phyloP scores from a whole-genome alignment of 2,888 invertebrate genomes.

The Flabesymbios commensalis region DNA sequence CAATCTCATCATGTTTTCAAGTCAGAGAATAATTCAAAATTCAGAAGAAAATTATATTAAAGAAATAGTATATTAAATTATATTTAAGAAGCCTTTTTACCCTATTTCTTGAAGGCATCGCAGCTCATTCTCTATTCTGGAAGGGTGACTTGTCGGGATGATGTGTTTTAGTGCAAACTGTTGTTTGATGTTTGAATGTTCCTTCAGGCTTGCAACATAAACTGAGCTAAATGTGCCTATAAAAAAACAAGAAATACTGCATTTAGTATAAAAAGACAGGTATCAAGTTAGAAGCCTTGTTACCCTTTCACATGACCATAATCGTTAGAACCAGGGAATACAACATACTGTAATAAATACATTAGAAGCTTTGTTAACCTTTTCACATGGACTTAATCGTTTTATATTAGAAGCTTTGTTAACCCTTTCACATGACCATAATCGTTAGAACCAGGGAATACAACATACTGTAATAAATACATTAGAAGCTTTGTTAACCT shows the following conservation, averaged over 20 bases:
- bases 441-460: no score
- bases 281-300: neutral
- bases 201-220: constrained; percentile 74
- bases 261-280: neutral
- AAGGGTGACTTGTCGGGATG: constrained; percentile 83
- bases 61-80: neutral
- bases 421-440: no score
- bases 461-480: no score
- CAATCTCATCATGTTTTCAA: no score
- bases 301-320: neutral
- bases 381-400: no score
- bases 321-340: no score
- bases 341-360: no score
- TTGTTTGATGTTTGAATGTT: constrained; percentile 55
- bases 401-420: no score
- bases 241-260: constrained; percentile 3
- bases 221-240: constrained; percentile 85
- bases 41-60: neutral
- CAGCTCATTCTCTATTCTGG: constrained; percentile 79
- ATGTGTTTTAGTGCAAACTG: constrained; percentile 82
- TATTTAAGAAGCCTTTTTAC: constrained; percentile 39
- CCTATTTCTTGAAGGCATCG: constrained; percentile 70
- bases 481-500: no score
- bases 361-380: no score
- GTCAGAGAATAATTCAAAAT: neutral